Evolutionary conservation across 2,797 vertebrate species (phyloP), one percentile per base, ranked within the genome.

Genomic region (Podargus strigoides): DNA sequence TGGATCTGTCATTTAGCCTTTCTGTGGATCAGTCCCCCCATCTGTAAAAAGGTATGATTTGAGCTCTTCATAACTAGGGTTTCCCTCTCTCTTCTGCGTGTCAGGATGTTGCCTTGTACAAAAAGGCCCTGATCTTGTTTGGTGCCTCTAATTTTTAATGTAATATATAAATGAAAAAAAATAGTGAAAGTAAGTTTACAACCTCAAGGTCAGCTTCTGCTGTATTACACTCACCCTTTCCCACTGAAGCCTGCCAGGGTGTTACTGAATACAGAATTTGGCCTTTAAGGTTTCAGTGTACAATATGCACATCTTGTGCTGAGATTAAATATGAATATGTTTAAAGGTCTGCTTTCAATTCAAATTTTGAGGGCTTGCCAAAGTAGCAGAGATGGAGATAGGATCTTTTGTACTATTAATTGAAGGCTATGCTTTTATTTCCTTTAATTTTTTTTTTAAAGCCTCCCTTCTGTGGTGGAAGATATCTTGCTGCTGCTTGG

Each of bases 401-500:
- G 87, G 60, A 92, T 95, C 88, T 96, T 93, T 90, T 89, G 82
- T 95, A 86, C 76, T 93, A 95, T 94, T 94, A 96, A 95, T 94
- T 94, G 91, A 80, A 94, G 85, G 64, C 86, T 89, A 72, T 79
- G 79, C 86, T 72, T 96, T 93, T 95, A 94, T 96, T 92, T 95
- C 88, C 85, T 94, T 94, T 84, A 81, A 46, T 5, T 34, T 95
- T 94, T 72, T 68, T 94, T 78, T 91, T 92, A 93, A 94, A 87
- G 66, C 76, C 50, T 90, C 74, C 88, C 92, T 95, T 95, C 90
- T 84, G 90, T 59, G 64, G 88, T 93, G 64, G 91, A 80, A 97
- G 91, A 91, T 87, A 88, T 78, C 93, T 96, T 92, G 89, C 91
- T 96, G 92, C 95, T 96, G 86, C 76, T 97, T 96, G 94, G 93